Conservation (phyloP, 1,140 invertebrate species). For the Tetramorium simillimum region DNA sequence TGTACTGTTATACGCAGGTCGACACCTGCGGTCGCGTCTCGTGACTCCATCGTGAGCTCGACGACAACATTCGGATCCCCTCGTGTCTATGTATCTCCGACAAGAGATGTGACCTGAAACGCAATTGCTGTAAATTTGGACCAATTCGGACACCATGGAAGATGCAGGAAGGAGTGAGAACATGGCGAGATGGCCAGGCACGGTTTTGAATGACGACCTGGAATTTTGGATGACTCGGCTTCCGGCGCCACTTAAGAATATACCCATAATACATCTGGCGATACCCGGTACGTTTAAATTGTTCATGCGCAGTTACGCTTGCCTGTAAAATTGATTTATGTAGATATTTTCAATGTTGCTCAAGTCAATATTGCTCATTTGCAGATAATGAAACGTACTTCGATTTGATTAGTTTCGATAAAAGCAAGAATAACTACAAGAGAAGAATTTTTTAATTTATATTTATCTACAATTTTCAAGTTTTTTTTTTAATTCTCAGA, state of each 20-base stretch:
- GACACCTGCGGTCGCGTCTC: not conserved
- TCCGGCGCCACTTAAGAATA: conserved; percentile 85
- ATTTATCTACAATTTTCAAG: not conserved
- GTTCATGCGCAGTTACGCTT: not conserved
- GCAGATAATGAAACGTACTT: not conserved
- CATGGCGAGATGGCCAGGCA: not conserved
- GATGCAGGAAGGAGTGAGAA: not conserved
- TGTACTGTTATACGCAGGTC: not conserved
- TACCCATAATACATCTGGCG: conserved; percentile 90
- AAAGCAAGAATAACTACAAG: conserved; percentile 6
- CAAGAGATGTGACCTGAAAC: not conserved
- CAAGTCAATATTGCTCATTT: not conserved
- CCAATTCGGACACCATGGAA: not conserved
- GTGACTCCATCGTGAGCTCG: not conserved
- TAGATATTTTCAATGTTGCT: not conserved
- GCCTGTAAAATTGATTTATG: not conserved
- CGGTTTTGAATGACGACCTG: conserved; percentile 81
- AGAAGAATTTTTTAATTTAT: not conserved
- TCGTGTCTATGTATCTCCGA: too few species aligned
- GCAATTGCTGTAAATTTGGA: not conserved
- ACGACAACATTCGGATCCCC: not conserved
- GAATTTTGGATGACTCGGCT: conserved; percentile 91
- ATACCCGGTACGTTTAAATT: conserved; percentile 89
- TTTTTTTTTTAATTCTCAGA: not conserved
- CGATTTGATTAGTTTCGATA: not conserved